Percentiles rank a stretch among this genome's conserved stretches.
Conservation (phyloP, 2,797 vertebrate genomes). For the Serranus cabrilla region DNA sequence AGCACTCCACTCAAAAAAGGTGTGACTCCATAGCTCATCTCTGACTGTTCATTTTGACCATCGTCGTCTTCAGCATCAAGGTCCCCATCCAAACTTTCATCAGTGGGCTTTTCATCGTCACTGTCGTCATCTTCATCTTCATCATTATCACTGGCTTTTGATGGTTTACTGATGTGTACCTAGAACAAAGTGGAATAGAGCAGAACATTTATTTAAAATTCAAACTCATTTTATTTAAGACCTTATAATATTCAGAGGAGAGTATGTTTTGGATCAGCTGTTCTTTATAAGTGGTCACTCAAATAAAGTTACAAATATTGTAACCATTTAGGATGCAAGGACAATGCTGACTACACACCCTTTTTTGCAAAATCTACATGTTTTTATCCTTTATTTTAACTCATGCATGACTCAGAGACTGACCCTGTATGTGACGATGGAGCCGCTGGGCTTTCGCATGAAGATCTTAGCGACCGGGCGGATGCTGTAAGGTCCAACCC, state of each 20-base stretch:
- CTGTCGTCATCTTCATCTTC: slow-evolving; percentile 57
- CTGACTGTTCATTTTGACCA: neutral
- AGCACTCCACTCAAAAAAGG: slow-evolving; percentile 88
- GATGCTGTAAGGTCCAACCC: slow-evolving; percentile 89
- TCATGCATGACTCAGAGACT: slow-evolving; percentile 74
- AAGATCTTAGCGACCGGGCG: slow-evolving; percentile 85
- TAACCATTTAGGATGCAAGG: neutral
- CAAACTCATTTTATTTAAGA: neutral
- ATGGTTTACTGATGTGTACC: slow-evolving; percentile 82
- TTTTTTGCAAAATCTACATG: neutral
- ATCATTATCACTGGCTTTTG: slow-evolving; percentile 42
- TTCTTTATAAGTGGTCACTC: neutral
- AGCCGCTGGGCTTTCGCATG: slow-evolving; percentile 81
- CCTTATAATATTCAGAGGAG: neutral
- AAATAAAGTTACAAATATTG: neutral
- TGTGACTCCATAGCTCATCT: slow-evolving; percentile 68
- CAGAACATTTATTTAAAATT: neutral
- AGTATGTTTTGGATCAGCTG: slow-evolving; percentile 2
- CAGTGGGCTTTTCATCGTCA: slow-evolving; percentile 20
- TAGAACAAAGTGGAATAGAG: slow-evolving; percentile 23
- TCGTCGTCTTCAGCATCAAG: slow-evolving; percentile 48
- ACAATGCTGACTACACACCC: neutral
- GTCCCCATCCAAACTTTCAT: slow-evolving; percentile 11
- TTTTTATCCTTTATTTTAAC: neutral
- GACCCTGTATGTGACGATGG: slow-evolving; percentile 89